phyloP scores from a whole-genome alignment of 2,797 vertebrate genomes.

The Lerista edwardsae region DNA sequence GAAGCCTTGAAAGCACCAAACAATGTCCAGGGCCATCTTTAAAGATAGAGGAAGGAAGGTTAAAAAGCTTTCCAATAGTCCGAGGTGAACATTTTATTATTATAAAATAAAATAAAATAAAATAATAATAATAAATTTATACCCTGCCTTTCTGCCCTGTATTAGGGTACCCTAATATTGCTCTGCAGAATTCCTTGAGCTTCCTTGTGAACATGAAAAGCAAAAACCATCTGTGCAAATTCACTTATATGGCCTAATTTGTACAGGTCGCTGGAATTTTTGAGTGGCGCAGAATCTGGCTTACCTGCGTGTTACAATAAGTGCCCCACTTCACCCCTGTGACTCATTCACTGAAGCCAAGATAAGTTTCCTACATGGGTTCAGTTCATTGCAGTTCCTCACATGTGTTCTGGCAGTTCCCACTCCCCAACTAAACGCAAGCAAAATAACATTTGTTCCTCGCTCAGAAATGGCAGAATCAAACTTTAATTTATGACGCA shows the following conservation, averaged over 20 bases:
- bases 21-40: not conserved
- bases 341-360: not conserved
- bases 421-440: not conserved
- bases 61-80: not conserved
- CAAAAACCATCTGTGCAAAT: not conserved
- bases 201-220: not conserved
- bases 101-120: no score
- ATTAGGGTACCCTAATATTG: no score
- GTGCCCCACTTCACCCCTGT: not conserved
- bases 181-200: no score
- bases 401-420: not conserved
- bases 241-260: not conserved
- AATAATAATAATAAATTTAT: no score
- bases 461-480: not conserved
- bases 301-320: not conserved
- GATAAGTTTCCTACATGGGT: not conserved
- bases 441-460: not conserved
- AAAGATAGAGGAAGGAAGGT: not conserved
- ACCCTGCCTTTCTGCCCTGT: no score
- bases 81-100: not conserved
- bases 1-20: not conserved
- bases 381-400: not conserved
- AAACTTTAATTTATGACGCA: slow-evolving; percentile 7
- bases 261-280: not conserved
- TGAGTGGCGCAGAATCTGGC: not conserved